Percentiles rank a stretch among this genome's conserved stretches.
Conservation (phyloP, 2,888 invertebrate genomes). For the Drepanosiphum platanoidis region DNA sequence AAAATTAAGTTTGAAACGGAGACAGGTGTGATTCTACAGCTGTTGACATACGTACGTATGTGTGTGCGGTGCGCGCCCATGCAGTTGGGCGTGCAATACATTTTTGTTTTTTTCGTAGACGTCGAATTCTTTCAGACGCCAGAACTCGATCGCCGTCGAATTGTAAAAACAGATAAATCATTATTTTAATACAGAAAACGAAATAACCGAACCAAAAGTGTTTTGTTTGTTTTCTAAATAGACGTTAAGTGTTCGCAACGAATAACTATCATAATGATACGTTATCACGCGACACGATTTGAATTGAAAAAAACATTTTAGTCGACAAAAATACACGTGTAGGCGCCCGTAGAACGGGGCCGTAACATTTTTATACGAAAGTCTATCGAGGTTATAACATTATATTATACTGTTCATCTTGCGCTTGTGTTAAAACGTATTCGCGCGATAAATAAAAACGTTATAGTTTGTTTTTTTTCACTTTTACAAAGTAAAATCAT, state of each 20-base stretch:
- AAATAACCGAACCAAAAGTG: neutral
- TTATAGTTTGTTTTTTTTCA: neutral
- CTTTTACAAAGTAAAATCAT: too few relatives aligned
- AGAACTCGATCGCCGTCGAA: conserved; percentile 16
- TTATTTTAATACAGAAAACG: neutral
- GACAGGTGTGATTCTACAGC: conserved; percentile 51
- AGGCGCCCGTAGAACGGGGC: too few relatives aligned
- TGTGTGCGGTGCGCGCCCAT: conserved; percentile 45
- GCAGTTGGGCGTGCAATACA: conserved; percentile 31
- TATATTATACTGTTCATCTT: neutral
- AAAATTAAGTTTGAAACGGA: conserved; percentile 36
- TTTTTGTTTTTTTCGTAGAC: conserved; percentile 44
- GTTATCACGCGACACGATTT: neutral
- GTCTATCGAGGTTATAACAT: neutral
- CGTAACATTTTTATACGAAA: neutral
- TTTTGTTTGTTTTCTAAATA: neutral
- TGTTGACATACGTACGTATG: too few relatives aligned
- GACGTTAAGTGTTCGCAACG: too few relatives aligned
- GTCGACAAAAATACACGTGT: neutral
- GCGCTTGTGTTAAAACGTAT: too few relatives aligned
- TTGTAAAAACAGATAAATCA: conserved; percentile 38
- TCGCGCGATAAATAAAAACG: conserved; percentile 4
- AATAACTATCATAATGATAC: neutral
- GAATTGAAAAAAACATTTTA: conserved; percentile 10
- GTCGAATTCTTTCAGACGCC: conserved; percentile 39